Base-by-base conservation (phyloP, 2,113 vertebrate species). In the Trachemys scripta region DNA sequence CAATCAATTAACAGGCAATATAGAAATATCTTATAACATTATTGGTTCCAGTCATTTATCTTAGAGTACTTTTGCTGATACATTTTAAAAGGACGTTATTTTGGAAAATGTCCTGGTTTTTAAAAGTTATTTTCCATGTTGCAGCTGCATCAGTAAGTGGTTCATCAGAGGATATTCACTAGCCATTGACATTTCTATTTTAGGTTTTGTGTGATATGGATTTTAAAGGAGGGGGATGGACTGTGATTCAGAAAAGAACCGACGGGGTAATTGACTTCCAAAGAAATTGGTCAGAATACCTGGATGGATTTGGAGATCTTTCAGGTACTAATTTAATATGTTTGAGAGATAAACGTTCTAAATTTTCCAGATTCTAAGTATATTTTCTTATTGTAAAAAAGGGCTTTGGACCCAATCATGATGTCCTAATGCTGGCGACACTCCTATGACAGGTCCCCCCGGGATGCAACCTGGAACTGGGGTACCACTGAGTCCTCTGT, bases 191-290 rank as follows among this genome's bases (percentile, higher is more conserved):
- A 35, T 85, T 3, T 87, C 57, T 75, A 1, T 95, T 97, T 90
- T 97, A 99, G 99, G 99, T 99, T 49, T 99, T 99, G 95, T 99
- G 99, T 97, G 99, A 99, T 96, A 99, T 99, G 99, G 99, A 99
- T 96, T 99, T 99, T 92, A 99, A 98, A 99, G 99, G 98, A 95
- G 99, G 99, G 13, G 99, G 99, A 62, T 99, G 99, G 99, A 99
- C 99, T 2, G 98, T 99, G 91, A 96, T 99, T 97, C 99, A 99
- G 90, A 99, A 98, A 95, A 98, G 99, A 96, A 98, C 96, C 12
- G 98, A 99, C 13, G 99, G 99, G 54, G 81, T 98, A 0, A 98
- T 98, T 94, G 98, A 98, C 87, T 99, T 99, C 95, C 99, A 99
- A 95, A 98, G 98, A 91, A 95, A 98, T 7, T 99, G 99, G 99